Base-by-base conservation (phyloP, 2,888 invertebrate genomes). In the Griposia aprilina region DNA sequence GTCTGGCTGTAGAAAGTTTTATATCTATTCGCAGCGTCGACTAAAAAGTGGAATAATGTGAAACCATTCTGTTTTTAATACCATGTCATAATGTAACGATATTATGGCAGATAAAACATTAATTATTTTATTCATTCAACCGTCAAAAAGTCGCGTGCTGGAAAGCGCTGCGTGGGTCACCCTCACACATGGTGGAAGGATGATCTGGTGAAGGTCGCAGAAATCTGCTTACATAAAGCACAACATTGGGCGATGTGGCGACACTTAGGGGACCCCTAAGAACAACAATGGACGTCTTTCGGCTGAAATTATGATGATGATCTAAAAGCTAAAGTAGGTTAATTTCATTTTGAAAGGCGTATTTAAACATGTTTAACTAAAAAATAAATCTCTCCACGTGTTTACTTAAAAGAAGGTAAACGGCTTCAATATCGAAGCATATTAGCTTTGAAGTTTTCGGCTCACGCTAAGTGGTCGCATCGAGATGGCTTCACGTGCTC, bases 401-500 rank as follows among this genome's bases (percentile, higher is more conserved):
- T 67, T 81, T 68, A 36, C 36, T 23, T 57, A 74, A 20, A 81
- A 82, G 30, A 52, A 36, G 20, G 59, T 77, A 68, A 76, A 82
- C 45, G 83, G 45, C 57, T 82, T 82, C 77, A 82, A 57, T 63
- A 57, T 77, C 68, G 30, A 17, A 68, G 77, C 59, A 68, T 81
- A 68, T 84, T 86, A 80, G 81, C 85, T 76, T 69, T 81, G 78
- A 74, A 82, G 66, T 71, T 60, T 62, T 57, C 41, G 78, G 76
- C 75, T 76, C 74, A 71, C 74, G 70, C 65, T 84, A 77, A 85
- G 81, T 86, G 76, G 67, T 83, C 26, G 68, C 67, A 59, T 63
- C 45, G 73, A 55, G 48, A 55, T 59, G 60, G 41, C 36, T 63
- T 80, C 71, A 71, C 69, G 70, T 50, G 66, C 57, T 76, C 57